Evolutionary conservation across 2,113 vertebrate genomes (phyloP), one percentile per base, ranked within the genome.

Genomic region (Sapayoa aenigma): DNA sequence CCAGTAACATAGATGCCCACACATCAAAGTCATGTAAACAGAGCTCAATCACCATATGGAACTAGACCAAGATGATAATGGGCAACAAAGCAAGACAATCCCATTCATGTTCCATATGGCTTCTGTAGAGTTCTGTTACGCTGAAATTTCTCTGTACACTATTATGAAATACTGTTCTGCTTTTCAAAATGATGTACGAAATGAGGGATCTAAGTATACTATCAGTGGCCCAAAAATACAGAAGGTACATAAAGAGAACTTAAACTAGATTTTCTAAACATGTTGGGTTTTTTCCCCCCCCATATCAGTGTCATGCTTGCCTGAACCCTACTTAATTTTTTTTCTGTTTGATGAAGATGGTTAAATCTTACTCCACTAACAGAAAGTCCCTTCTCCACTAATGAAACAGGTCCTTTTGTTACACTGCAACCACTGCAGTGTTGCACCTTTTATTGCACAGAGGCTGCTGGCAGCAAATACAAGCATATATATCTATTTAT

Each of bases 21-120:
- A 72, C 27, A 84, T 89, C 49, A 86, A 83, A 92, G 73, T 89
- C 53, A 89, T 84, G 89, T 95, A 77, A 95, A 67, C 50, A 96
- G 86, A 89, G 39, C 56, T 95, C 80, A 86, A 23, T 62, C 88
- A 92, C 92, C 72, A 67, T 86, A 92, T 88, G 88, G 83, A 88
- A 88, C 56, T 62, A 92, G 90, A 86, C 49, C 65, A 71, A 86
- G 42, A 80, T 1, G 14, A 62, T 90, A 80, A 93, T 92, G 83
- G 89, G 83, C 44, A 94, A 50, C 73, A 94, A 91, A 92, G 72
- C 47, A 27, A 78, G 56, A 59, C 83, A 89, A 84, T 78, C 33
- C 52, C 75, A 53, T 80, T 75, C 69, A 53, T 78, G 59, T 86
- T 87, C 91, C 91, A 87, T 92, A 92, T 84, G 89, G 86, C 35